Conservation (phyloP, 2,113 vertebrate species). For the Emydocephalus ijimae region DNA sequence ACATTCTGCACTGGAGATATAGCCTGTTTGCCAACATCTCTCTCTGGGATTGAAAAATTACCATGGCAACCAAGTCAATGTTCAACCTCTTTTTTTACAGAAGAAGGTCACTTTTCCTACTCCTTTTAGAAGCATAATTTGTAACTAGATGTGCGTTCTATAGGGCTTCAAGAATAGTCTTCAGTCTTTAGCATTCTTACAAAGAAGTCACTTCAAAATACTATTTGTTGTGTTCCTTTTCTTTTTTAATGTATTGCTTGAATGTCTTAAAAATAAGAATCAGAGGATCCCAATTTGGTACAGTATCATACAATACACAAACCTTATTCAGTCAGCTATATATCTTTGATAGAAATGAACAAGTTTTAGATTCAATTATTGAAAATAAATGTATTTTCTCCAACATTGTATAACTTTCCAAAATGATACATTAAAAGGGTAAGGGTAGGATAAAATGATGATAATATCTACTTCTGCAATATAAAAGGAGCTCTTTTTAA, state of each 20-base stretch:
- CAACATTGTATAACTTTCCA: background rate
- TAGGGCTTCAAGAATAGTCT: conserved; percentile 57
- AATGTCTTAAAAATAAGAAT: conserved; percentile 40
- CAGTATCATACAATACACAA: conserved; percentile 30
- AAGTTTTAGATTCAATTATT: conserved; percentile 34
- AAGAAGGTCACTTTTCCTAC: conserved; percentile 73
- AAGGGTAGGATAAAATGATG: background rate
- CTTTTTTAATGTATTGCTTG: conserved; percentile 30
- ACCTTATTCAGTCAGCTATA: conserved; percentile 46
- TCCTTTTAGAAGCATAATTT: conserved; percentile 66
- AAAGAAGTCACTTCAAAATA: conserved; percentile 60
- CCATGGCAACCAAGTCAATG: conserved; percentile 82
- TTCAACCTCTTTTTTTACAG: conserved; percentile 72
- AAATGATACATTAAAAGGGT: background rate
- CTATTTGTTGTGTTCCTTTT: conserved; percentile 42
- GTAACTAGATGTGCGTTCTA: conserved; percentile 62
- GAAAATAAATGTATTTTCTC: background rate
- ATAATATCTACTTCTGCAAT: background rate
- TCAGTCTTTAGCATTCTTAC: conserved; percentile 60
- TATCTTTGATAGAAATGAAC: conserved; percentile 25
- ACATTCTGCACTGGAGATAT: conserved; percentile 78
- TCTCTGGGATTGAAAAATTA: conserved; percentile 74
- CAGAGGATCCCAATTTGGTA: conserved; percentile 31
- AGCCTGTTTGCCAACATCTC: conserved; percentile 82
- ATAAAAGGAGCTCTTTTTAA: conserved; percentile 3